These are phyloP conservation scores for Julus scandinavius DNA, from an alignment of 2,888 invertebrate species.

Conservation along the genomic window DNA sequence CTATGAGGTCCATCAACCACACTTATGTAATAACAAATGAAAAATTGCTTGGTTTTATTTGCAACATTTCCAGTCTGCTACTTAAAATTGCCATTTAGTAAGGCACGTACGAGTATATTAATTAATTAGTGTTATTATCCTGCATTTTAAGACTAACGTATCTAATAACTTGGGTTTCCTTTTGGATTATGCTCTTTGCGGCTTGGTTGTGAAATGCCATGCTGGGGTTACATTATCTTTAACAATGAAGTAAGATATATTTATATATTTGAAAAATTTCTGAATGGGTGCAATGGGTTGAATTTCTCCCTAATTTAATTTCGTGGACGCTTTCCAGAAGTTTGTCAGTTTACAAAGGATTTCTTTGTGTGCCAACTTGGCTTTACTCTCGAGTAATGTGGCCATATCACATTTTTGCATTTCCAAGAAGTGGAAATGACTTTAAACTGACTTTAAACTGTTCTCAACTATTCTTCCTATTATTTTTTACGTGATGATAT, in stretches of 20 bases:
- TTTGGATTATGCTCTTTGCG: neutral
- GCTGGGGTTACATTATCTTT: neutral
- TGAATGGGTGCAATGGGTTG: neutral
- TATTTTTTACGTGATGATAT: neutral
- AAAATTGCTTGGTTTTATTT: slow-evolving; percentile 13
- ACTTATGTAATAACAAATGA: slow-evolving; percentile 6
- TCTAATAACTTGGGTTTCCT: neutral
- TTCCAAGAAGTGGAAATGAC: neutral
- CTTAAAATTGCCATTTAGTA: neutral
- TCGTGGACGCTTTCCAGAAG: neutral
- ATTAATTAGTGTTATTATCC: neutral
- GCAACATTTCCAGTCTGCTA: neutral
- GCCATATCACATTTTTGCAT: neutral
- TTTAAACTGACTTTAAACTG: neutral
- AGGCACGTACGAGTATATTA: neutral
- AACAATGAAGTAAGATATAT: neutral
- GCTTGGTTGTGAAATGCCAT: neutral
- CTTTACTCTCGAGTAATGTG: neutral
- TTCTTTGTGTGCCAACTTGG: neutral
- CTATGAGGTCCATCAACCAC: neutral
- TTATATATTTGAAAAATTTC: neutral
- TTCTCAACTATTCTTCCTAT: neutral
- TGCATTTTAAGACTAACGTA: neutral
- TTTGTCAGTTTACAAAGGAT: neutral
- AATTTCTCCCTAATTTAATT: neutral